Evolutionary conservation across 2,888 invertebrate species (phyloP), one percentile per base, ranked within the genome.

Genomic region (Drosophila atripex): DNA sequence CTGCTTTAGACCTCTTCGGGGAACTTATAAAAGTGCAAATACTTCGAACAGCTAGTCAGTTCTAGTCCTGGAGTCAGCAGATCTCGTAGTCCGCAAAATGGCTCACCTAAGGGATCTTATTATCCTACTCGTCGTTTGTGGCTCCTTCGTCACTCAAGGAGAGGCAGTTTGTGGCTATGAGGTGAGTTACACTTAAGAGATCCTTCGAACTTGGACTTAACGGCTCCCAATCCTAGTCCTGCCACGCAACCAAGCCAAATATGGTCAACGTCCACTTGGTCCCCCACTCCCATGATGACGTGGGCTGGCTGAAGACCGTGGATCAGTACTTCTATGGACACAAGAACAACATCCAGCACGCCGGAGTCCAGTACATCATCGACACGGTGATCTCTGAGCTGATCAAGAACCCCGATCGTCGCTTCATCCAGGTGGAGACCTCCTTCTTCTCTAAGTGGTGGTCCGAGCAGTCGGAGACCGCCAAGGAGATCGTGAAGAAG

Each of bases 231-330:
- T 11, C 28, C 28, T 38, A 95, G 95, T 94, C 94, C 28, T 96
- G 96, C 80, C 94, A 94, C 0, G 89, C 91, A 25, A 90, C 93
- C 0, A 93, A 94, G 69, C 89, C 93, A 0, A 93, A 93, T 0
- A 93, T 94, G 88, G 90, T 98, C 9, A 97, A 97, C 89, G 95
- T 97, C 0, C 97, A 97, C 88, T 92, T 97, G 1, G 94, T 96
- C 0, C 94, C 98, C 0, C 98, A 98, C 88, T 96, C 97, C 0
- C 98, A 98, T 87, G 97, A 98, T 86, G 98, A 98, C 89, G 97
- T 98, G 0, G 98, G 98, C 41, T 98, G 98, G 98, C 91, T 98
- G 28, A 97, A 97, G 92, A 98, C 98, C 0, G 96, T 98, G 0
- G 98, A 98, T 89, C 97, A 98, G 90, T 98, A 98, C 89, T 98